These are phyloP conservation scores for Chydorus sphaericus DNA, from an alignment of 2,888 invertebrate species.

Conservation along the genomic window DNA sequence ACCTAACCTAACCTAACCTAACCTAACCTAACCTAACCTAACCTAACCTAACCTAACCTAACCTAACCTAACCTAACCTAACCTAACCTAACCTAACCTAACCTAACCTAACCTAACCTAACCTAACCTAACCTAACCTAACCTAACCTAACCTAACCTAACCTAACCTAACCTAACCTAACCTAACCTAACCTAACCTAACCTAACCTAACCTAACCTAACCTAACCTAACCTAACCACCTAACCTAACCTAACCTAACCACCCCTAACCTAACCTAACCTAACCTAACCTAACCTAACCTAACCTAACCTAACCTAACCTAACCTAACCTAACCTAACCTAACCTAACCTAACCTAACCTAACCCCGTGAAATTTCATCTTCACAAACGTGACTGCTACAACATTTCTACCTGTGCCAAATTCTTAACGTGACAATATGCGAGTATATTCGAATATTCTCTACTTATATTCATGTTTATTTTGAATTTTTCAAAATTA, in stretches of 20 bases:
- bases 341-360: background rate
- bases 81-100: slow-evolving; percentile 25
- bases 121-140: slow-evolving; percentile 23
- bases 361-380: background rate
- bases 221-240: slow-evolving; percentile 18
- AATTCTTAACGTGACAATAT: too few species aligned
- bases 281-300: background rate
- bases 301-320: background rate
- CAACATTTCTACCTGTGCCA: too few species aligned
- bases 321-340: background rate
- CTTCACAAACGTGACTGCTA: too few species aligned
- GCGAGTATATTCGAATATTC: too few species aligned
- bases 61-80: slow-evolving; percentile 25
- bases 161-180: slow-evolving; percentile 24
- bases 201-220: slow-evolving; percentile 17
- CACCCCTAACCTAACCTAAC: background rate
- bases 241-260: slow-evolving; percentile 18
- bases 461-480: too few species aligned
- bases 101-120: slow-evolving; percentile 24
- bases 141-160: slow-evolving; percentile 24
- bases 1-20: slow-evolving; percentile 20
- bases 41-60: slow-evolving; percentile 19
- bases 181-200: slow-evolving; percentile 19
- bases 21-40: slow-evolving; percentile 19
- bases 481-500: too few species aligned